These are phyloP conservation scores for Sarotherodon lohbergeri DNA, from an alignment of 2,113 vertebrate genomes.

Conservation along the genomic window DNA sequence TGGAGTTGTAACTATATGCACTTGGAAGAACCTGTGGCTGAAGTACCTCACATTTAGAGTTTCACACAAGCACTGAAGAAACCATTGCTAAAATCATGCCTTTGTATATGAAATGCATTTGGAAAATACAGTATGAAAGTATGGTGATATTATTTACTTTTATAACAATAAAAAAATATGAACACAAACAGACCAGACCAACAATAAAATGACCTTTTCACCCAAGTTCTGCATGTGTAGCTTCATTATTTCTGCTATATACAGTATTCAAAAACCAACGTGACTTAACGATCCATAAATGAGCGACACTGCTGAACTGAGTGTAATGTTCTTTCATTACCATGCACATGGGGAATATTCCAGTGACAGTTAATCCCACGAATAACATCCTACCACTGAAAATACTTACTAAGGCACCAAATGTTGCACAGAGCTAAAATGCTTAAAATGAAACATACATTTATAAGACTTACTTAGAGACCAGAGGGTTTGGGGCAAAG, in stretches of 20 bases:
- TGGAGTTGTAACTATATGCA: background rate
- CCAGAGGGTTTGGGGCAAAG: background rate
- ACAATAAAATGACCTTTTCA: background rate
- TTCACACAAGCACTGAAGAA: background rate
- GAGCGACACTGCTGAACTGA: background rate
- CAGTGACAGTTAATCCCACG: background rate
- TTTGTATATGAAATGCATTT: background rate
- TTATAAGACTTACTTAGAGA: background rate
- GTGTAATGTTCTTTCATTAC: background rate
- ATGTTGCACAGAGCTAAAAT: background rate
- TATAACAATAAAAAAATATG: background rate
- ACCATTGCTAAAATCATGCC: background rate
- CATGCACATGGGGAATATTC: background rate
- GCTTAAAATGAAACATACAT: background rate
- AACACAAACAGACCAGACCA: rapidly evolving
- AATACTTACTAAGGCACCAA: background rate
- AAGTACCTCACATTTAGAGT: background rate
- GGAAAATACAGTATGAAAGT: background rate
- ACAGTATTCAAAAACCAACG: background rate
- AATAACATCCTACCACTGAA: background rate
- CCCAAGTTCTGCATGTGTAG: background rate
- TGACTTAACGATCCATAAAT: background rate
- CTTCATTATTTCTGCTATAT: background rate
- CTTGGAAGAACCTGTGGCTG: background rate
- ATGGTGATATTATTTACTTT: background rate